phyloP scores from a whole-genome alignment of 2,888 invertebrate species.

The Microctonus aethiopoides region DNA sequence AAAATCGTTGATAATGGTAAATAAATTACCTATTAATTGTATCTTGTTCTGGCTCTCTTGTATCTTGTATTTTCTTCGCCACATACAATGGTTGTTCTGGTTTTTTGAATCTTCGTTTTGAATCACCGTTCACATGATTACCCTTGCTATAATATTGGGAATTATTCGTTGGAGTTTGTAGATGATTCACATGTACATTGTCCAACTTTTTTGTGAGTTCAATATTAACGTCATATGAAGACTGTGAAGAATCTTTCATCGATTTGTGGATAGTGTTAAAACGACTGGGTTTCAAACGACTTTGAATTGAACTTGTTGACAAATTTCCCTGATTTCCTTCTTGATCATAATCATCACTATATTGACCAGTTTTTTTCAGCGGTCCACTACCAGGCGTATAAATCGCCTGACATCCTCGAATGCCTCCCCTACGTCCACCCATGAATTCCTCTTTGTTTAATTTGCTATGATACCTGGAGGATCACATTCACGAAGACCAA shows the following conservation, averaged over 20 bases:
- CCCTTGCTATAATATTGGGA: constrained; percentile 48
- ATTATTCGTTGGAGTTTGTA: constrained; percentile 47
- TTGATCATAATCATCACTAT: constrained; percentile 70
- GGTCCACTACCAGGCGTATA: constrained; percentile 84
- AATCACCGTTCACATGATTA: constrained; percentile 50
- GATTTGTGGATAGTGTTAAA: constrained; percentile 44
- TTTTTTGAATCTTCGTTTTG: constrained; percentile 67
- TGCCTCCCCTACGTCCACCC: constrained; percentile 72
- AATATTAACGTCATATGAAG: constrained; percentile 37
- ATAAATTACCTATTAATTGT: constrained; percentile 56
- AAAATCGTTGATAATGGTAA: not conserved
- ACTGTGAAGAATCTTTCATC: constrained; percentile 43
- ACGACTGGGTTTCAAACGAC: constrained; percentile 56
- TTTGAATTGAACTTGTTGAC: constrained; percentile 57
- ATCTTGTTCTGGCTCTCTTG: constrained; percentile 64
- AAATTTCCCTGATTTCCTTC: constrained; percentile 52
- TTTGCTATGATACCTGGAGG: constrained; percentile 50
- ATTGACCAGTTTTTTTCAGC: constrained; percentile 75
- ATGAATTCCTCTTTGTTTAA: constrained; percentile 57
- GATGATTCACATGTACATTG: constrained; percentile 19
- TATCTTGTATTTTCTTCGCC: constrained; percentile 68
- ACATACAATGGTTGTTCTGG: constrained; percentile 72
- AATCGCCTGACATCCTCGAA: constrained; percentile 77
- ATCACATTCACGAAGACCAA: not conserved
- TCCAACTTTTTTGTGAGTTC: constrained; percentile 27